Evolutionary conservation across 1,140 invertebrate species (phyloP).

Genomic region (Zaprionus camerounensis): DNA sequence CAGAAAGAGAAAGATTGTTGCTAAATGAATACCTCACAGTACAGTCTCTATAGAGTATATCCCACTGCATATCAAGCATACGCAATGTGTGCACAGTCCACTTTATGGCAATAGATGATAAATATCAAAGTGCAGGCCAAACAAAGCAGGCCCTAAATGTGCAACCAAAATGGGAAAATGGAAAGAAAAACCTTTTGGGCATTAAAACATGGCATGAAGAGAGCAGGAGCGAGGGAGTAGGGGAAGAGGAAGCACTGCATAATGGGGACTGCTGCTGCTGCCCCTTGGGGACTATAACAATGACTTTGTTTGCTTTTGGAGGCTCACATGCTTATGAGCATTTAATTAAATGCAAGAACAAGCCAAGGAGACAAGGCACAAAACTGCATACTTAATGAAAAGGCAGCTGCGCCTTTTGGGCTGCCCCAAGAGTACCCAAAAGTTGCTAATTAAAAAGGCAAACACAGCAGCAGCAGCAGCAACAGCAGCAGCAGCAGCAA

Average conservation of each 20-base stretch:
- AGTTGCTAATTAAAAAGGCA: conserved; percentile 81
- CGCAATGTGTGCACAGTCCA: conserved; percentile 21
- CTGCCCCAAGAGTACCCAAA: conserved; percentile 72
- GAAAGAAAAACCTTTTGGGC: conserved; percentile 34
- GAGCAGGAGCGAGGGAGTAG: not conserved
- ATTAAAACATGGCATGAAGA: conserved; percentile 18
- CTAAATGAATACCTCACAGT: too few species aligned
- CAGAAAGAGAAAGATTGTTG: not conserved
- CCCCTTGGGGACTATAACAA: conserved; percentile 54
- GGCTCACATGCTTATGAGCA: conserved; percentile 79
- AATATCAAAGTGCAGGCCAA: conserved; percentile 30
- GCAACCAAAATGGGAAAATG: conserved; percentile 10
- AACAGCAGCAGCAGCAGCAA: conserved; percentile 30
- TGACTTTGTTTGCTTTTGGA: conserved; percentile 59
- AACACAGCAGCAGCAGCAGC: conserved; percentile 52
- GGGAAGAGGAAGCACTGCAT: not conserved
- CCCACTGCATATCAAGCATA: conserved; percentile 20
- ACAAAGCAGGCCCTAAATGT: conserved; percentile 43
- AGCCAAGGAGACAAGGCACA: conserved; percentile 32
- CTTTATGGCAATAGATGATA: conserved; percentile 39
- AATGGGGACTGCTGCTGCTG: conserved; percentile 19
- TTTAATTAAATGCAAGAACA: conserved; percentile 83
- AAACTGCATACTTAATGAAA: conserved; percentile 78
- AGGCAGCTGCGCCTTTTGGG: conserved; percentile 59
- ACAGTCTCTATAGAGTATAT: not conserved